Evolutionary conservation across 1,140 invertebrate genomes (phyloP).

Genomic region (Bombus superbus): DNA sequence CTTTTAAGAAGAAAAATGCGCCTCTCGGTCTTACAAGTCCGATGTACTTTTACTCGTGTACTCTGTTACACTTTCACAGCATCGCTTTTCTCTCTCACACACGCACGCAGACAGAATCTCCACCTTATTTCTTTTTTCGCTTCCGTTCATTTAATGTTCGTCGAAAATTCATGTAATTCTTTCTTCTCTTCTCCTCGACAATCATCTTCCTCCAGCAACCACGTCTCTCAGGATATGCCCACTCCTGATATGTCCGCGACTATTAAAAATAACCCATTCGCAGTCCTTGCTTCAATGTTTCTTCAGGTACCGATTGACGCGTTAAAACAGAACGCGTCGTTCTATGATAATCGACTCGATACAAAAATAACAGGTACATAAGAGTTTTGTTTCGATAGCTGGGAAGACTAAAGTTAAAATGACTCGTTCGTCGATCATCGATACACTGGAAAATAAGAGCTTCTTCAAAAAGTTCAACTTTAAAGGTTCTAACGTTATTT

Average conservation of each 20-base stretch:
- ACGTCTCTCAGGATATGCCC: constrained; percentile 74
- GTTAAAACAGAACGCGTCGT: constrained; percentile 58
- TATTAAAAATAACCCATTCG: constrained; percentile 68
- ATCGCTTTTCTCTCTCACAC: not conserved
- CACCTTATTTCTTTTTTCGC: not conserved
- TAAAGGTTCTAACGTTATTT: not conserved
- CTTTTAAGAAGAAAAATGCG: constrained; percentile 64
- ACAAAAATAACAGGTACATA: constrained; percentile 2
- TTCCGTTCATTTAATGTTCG: not conserved
- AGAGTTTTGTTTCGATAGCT: not conserved
- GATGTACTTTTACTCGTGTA: not conserved
- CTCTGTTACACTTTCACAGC: not conserved
- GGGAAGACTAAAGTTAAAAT: not conserved
- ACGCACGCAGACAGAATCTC: no score
- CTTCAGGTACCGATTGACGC: constrained; percentile 77
- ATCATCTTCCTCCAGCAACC: constrained; percentile 60
- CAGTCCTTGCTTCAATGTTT: constrained; percentile 72
- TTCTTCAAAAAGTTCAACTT: not conserved
- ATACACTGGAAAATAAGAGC: not conserved
- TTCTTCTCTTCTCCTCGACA: constrained; percentile 20
- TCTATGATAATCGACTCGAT: constrained; percentile 24
- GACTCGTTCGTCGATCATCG: not conserved
- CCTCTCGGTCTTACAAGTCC: constrained; percentile 50
- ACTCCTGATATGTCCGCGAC: constrained; percentile 76
- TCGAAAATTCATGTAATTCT: not conserved